Base-by-base conservation (phyloP, 2,888 invertebrate genomes). In the Melieria omissa region DNA sequence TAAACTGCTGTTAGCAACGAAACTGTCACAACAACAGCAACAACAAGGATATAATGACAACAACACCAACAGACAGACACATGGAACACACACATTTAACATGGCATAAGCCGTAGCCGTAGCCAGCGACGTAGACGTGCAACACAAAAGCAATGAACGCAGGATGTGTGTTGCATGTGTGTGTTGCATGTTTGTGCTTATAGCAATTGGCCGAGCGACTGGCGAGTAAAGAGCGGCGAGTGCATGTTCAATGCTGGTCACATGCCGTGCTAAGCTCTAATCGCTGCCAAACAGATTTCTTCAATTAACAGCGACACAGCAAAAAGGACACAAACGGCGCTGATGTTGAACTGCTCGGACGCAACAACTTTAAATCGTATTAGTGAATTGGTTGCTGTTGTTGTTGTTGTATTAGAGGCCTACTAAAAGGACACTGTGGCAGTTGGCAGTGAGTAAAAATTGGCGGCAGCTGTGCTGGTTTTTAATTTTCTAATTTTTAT, bases 231-330 rank as follows among this genome's bases (percentile, higher is more conserved):
- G 29, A 29, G 29, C 2, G 29, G 29, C 29, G 29, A 29, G 29
- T 29, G 29, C 29, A 29, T 29, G 29, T 29, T 29, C 29, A 29
- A 29, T 29, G 29, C 29, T 29, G 29, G 29, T 29, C 29, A 29
- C 29, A 29, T 29, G 29, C 29, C 29, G 29, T 42, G 41, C 65
- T 73, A 73, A 73, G 71, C 71, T 71, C 68, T 71, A 73, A 74
- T 73, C 73, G 71, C 68, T 57, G 57, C 42, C 74, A 71, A 73
- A 74, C 73, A 73, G 71, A 73, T 73, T 74, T 73, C 68, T 73
- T 52, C 74, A 74, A 71, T 74, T 74, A 74, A 67, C 72, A 54
- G 64, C 58, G 58, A 66, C 72, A 71, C 69, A 29, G 29, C 29
- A 29, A 29, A 29, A 29, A 64, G 68, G 61, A 69, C 44, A 54